Evolutionary conservation across 1,140 invertebrate genomes (phyloP), one percentile per base, ranked within the genome.

Genomic region (Hycleus cichorii): DNA sequence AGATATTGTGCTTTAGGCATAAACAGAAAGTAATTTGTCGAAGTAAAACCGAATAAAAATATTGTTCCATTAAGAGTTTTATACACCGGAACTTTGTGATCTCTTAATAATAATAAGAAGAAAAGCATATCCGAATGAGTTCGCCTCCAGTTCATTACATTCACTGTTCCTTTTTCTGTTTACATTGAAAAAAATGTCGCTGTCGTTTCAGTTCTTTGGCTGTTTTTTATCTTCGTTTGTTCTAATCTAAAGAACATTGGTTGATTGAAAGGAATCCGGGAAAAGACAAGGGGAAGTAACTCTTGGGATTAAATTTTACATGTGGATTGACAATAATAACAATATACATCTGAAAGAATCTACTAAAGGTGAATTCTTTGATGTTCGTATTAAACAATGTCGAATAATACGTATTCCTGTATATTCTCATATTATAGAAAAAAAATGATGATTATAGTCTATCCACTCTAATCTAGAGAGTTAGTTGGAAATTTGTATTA

Each of bases 281-380:
- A 42, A 11, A 42, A 42, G 53, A 47, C 49, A 53, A 57, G 55
- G 55, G 56, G 59, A 58, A 51, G 58, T 63, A 47, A 51, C 63
- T 67, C 67, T 55, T 63, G 69, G 67, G 70, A 72, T 72, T 72
- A 69, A 66, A 71, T 72, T 72, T 72, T 70, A 70, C 70, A 71
- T 71, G 68, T 66, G 69, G 66, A 70, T 71, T 72, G 66, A 69
- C 66, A 70, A 64, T 70, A 71, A 71, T 71, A 70, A 70, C 69
- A 71, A 71, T 72, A 70, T 67, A 66, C 64, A 66, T 62, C 55
- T 61, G 60, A 60, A 63, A 68, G 65, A 69, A 70, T 64, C 63
- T 62, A 58, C 60, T 56, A 68, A 49, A 56, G 57, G 57, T 58
- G 47, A 49, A 55, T 58, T 64, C 69, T 71, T 71, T 71, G 69